Conservation (phyloP, 2,888 invertebrate genomes). For the Napeogenes inachia region DNA sequence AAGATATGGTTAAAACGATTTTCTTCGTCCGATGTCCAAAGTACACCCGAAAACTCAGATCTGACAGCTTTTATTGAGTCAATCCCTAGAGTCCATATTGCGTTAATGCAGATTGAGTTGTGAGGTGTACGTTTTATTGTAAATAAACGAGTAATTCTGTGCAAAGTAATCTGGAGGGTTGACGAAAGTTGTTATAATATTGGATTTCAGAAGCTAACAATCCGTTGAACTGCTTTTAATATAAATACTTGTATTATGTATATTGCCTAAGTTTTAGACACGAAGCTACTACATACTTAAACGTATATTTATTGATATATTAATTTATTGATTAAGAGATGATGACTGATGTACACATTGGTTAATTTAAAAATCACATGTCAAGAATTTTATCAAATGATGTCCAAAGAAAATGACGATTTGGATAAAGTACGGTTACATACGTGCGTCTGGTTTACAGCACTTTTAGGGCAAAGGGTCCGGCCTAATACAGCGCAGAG, state of each 20-base stretch:
- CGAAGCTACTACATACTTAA: too few relatives aligned
- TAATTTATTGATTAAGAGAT: too few relatives aligned
- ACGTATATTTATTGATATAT: too few relatives aligned
- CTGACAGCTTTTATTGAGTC: constrained; percentile 8
- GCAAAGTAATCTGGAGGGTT: constrained; percentile 40
- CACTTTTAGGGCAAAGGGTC: too few relatives aligned
- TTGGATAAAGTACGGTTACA: too few relatives aligned
- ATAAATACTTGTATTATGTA: neutral
- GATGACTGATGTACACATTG: too few relatives aligned
- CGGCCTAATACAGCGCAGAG: too few relatives aligned
- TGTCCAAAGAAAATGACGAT: too few relatives aligned
- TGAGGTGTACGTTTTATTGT: constrained; percentile 43
- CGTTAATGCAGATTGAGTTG: constrained; percentile 5
- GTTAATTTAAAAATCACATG: too few relatives aligned
- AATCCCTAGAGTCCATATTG: constrained; percentile 18
- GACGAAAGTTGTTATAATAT: constrained; percentile 32
- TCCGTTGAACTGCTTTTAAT: constrained; percentile 24
- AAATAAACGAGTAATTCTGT: constrained; percentile 47
- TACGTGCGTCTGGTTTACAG: too few relatives aligned
- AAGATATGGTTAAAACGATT: constrained; percentile 15
- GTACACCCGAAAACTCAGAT: constrained; percentile 12
- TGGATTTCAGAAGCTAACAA: constrained; percentile 32
- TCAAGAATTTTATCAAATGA: too few relatives aligned
- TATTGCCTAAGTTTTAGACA: too few relatives aligned
- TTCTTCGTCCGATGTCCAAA: constrained; percentile 25